Evolutionary conservation across 2,113 vertebrate genomes (phyloP), one percentile per base, ranked within the genome.

Genomic region (Lepidothrix coronata): DNA sequence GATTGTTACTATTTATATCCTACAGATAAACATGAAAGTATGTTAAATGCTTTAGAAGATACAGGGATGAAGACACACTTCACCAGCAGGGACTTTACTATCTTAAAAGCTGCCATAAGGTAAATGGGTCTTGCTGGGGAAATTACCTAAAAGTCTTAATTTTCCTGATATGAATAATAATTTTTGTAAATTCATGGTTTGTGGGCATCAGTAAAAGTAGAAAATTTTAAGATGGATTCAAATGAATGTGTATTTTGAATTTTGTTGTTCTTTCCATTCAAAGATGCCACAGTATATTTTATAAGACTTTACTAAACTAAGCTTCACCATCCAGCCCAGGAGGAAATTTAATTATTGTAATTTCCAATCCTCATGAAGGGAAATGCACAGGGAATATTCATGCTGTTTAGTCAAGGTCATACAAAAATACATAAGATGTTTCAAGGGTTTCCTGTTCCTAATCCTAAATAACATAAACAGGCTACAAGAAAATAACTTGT

Each of bases 311-410:
- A 84, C 76, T 92, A 87, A 94, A 85, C 87, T 84, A 89, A 95
- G 65, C 48, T 81, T 95, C 65, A 57, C 11, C 19, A 41, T 65
- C 20, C 23, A 92, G 48, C 66, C 57, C 88, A 55, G 24, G 65
- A 94, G 91, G 86, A 96, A 95, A 95, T 95, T 52, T 70, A 87
- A 95, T 95, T 92, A 95, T 76, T 95, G 37, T 52, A 48, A 82
- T 95, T 95, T 92, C 80, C 93, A 85, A 0, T 95, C 4, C 0
- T 81, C 48, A 61, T n/a, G 28, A 84, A 74, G 48, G 65, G 35
- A 92, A 95, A 51, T 2, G 6, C 7, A 1, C 63, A 77, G 37
- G 70, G 51, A 74, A 55, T 48, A 55, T 61, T 84, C 72, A 51
- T 1, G 23, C 63, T 88, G 51, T 79, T 93, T 74, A 83, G 67